A percentile compares a stretch with the other conserved stretches of the same genome.
phyloP scores from a whole-genome alignment of 2,113 vertebrate genomes.

The Grus americana region DNA sequence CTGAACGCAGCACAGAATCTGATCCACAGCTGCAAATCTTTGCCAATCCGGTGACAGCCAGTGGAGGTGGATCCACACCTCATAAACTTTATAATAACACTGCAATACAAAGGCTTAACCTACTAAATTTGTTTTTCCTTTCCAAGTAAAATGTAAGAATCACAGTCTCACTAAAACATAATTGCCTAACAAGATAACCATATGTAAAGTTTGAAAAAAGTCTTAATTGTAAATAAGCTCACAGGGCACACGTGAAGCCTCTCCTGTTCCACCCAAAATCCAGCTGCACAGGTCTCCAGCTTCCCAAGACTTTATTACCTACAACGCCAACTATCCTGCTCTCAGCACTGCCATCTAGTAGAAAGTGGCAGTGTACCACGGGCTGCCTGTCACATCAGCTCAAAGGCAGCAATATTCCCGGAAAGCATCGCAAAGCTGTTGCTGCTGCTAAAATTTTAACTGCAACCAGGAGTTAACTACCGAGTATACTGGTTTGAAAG shows the following conservation, averaged over 20 bases:
- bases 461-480: background rate
- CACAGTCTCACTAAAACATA: background rate
- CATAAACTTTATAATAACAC: background rate
- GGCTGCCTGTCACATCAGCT: background rate
- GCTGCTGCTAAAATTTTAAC: background rate
- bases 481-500: background rate
- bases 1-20: background rate
- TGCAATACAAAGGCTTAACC: background rate
- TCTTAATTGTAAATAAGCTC: background rate
- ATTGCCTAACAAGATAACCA: background rate
- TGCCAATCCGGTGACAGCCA: background rate
- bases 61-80: background rate
- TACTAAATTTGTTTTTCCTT: background rate
- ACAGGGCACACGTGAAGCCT: background rate
- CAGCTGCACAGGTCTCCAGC: background rate
- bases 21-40: background rate
- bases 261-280: background rate
- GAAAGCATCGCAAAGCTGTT: slow-evolving; percentile 10
- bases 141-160: background rate
- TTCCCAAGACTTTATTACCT: background rate
- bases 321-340: background rate
- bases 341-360: slow-evolving; percentile 47
- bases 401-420: background rate
- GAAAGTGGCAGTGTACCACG: background rate
- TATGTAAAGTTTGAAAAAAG: background rate